Evolutionary conservation across 53 echinoderm and acorn worm species (phyloP).

Genomic region (Echinarachnius parma): DNA sequence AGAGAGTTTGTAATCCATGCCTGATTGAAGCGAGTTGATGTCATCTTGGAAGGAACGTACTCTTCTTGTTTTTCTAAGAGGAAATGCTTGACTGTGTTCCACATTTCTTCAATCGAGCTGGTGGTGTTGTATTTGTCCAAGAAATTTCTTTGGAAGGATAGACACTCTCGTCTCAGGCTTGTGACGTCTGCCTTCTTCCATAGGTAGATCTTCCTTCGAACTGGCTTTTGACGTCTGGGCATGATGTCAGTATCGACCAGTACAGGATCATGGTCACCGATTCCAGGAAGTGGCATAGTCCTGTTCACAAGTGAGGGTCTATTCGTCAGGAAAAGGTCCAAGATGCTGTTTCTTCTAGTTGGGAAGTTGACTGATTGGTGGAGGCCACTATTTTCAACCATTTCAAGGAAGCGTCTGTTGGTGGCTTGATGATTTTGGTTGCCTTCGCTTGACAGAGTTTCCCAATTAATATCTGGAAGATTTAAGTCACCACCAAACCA

Average conservation of each 20-base stretch:
- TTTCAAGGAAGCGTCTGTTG: not conserved
- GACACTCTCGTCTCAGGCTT: not conserved
- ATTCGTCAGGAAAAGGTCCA: conserved; percentile 8
- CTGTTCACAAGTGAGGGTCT: conserved; percentile 20
- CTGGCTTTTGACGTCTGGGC: conserved; percentile 17
- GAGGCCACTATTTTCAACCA: not conserved
- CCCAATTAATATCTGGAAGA: conserved; percentile 9
- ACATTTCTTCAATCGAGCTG: conserved; percentile 30
- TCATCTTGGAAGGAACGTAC: conserved; percentile 17
- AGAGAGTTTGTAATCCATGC: conserved; percentile 21
- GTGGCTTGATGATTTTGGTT: not conserved
- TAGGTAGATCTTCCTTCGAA: conserved; percentile 20
- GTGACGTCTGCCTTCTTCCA: conserved; percentile 12
- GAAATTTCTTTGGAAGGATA: conserved; percentile 4
- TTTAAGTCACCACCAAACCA: conserved; percentile 14
- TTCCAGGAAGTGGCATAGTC: not conserved
- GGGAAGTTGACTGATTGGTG: conserved; percentile 7
- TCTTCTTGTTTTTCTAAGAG: not conserved
- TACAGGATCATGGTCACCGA: conserved; percentile 39
- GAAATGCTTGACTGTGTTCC: conserved; percentile 6
- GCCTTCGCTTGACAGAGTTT: not conserved
- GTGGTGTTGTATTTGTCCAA: not conserved
- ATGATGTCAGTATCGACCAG: not conserved
- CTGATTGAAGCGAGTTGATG: conserved; percentile 29
- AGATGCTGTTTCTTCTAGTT: not conserved